Base-by-base conservation (phyloP, 2,888 invertebrate species). In the Pristionchus fissidentatus region DNA sequence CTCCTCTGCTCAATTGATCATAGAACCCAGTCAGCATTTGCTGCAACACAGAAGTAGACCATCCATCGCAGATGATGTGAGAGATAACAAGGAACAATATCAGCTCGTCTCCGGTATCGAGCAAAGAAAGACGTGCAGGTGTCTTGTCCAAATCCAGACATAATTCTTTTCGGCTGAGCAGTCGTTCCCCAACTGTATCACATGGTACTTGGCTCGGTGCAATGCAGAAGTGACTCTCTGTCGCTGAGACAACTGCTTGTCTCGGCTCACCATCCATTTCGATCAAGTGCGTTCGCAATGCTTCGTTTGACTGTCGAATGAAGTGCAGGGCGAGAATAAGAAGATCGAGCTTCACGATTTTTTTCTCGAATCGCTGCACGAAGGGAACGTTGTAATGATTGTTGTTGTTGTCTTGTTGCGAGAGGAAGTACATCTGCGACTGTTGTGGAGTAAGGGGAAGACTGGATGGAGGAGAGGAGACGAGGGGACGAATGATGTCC, bases 1-100 rank as follows among this genome's bases (percentile, higher is more conserved):
- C 19, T 22, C 43, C 35, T 8, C 1, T 43, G 43, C 43, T n/a
- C 0, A 80, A 13, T 13, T 15, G 22, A 41, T 60, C 46, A 26
- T 80, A 80, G 46, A 46, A 1, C 0, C n/a, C 3, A 3, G 62
- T 43, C 2, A 80, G 22, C 35, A 60, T 26, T 19, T 32, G 26
- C 46, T 80, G 60, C 29, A 80, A 13, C 15, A 80, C 10, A 13
- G n/a, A 15, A 1, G 88, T 88, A 8, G 86, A 85, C 84, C 86
- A 84, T 3, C 87, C 89, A 70, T 89, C 89, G 32, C 86, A 86
- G 13, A 87, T 84, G 29, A 89, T 66, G 82, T 89, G 89, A 79
- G 87, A 87, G 29, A 89, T 84, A 38, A 86, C 85, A 7, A 88
- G 66, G 55, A 88, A 79, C 5, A 86, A 84, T 8, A 86, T 38